Evolutionary conservation across 2,797 vertebrate genomes (phyloP).

Genomic region (Sciaenops ocellatus): DNA sequence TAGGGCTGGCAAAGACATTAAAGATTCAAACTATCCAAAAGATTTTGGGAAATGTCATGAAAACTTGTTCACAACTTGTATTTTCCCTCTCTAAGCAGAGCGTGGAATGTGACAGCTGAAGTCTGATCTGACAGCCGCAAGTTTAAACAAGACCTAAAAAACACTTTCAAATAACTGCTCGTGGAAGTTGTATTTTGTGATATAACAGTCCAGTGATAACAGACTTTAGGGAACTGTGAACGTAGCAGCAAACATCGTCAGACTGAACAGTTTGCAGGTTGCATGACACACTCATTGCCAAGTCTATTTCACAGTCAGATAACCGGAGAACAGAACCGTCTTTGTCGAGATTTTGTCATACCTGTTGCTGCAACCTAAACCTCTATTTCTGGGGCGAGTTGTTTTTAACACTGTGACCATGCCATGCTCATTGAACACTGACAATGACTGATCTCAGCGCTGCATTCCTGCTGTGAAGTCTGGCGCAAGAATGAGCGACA

Average conservation of each 20-base stretch:
- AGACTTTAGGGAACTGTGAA: constrained; percentile 7
- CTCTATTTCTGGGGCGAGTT: constrained; percentile 77
- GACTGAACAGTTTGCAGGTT: constrained; percentile 17
- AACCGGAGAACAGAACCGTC: constrained; percentile 59
- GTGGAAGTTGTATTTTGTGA: not conserved
- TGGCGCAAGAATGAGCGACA: constrained; percentile 74
- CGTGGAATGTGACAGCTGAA: constrained; percentile 11
- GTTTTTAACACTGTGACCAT: constrained; percentile 79
- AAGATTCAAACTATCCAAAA: constrained; percentile 9
- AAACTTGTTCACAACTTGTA: constrained; percentile 31
- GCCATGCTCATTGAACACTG: constrained; percentile 80
- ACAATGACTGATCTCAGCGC: constrained; percentile 83
- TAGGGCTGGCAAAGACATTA: constrained; percentile 4
- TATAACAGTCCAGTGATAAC: constrained; percentile 3
- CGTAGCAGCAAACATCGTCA: constrained; percentile 17
- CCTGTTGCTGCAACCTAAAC: constrained; percentile 81
- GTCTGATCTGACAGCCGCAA: constrained; percentile 7
- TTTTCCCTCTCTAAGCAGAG: constrained; percentile 31
- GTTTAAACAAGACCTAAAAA: constrained; percentile 8
- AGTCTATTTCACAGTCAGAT: constrained; percentile 73
- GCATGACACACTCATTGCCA: constrained; percentile 50
- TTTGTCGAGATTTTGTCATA: constrained; percentile 69
- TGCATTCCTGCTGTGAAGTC: constrained; percentile 84
- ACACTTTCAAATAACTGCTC: not conserved
- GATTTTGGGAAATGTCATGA: constrained; percentile 26